A percentile compares a stretch with the other conserved stretches of the same genome.
phyloP scores from a whole-genome alignment of 2,113 vertebrate genomes.

The Laterallus jamaicensis region DNA sequence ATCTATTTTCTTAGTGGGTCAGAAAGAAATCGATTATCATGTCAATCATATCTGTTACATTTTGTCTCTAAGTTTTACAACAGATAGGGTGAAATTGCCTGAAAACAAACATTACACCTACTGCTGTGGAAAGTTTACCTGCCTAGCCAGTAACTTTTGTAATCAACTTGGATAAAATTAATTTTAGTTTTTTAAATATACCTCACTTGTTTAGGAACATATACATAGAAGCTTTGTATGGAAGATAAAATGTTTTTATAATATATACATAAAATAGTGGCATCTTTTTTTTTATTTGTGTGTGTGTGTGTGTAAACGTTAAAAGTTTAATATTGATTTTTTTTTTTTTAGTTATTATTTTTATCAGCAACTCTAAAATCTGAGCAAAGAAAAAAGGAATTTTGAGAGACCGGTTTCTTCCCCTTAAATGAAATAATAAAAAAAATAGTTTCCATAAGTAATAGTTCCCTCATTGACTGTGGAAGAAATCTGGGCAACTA shows the following conservation, averaged over 20 bases:
- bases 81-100: background rate
- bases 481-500: background rate
- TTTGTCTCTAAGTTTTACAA: background rate
- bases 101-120: background rate
- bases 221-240: background rate
- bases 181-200: background rate
- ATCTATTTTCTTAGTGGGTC: background rate
- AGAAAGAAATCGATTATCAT: slow-evolving; percentile 9
- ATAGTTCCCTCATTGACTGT: fast-evolving
- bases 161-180: background rate
- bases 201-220: background rate
- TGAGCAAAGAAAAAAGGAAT: background rate
- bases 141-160: background rate
- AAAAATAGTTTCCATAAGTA: background rate
- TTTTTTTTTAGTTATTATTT: background rate
- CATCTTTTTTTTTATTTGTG: background rate
- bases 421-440: background rate
- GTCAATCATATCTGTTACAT: background rate
- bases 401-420: background rate
- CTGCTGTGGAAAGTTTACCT: background rate
- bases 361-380: background rate
- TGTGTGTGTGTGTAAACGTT: background rate
- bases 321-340: background rate
- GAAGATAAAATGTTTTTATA: background rate
- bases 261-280: background rate